Evolutionary conservation across 2,888 invertebrate genomes (phyloP).

Genomic region (Troilus luridus): DNA sequence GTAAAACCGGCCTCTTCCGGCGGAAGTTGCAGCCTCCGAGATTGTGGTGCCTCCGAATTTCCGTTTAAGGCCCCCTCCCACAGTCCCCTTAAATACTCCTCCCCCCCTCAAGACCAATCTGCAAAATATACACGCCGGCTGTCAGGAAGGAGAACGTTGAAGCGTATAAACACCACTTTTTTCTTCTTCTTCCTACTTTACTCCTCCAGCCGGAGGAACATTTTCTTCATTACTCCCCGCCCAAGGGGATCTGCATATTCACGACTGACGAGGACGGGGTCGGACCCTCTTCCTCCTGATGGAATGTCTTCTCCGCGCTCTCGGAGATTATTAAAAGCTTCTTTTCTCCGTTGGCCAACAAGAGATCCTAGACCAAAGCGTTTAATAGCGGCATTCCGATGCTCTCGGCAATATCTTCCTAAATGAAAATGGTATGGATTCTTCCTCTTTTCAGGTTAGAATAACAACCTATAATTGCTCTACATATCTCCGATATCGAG

Average conservation of each 20-base stretch:
- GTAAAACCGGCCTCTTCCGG: slow-evolving; percentile 47
- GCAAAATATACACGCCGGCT: slow-evolving; percentile 44
- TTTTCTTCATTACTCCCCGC: slow-evolving; percentile 54
- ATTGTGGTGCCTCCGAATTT: slow-evolving; percentile 48
- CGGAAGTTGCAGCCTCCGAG: slow-evolving; percentile 46
- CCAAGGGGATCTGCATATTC: slow-evolving; percentile 52
- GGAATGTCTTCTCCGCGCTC: slow-evolving; percentile 51
- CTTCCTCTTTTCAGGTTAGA: not conserved
- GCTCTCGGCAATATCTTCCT: not conserved
- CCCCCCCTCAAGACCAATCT: slow-evolving; percentile 28
- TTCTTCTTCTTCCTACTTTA: not conserved
- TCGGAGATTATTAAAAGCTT: slow-evolving; percentile 53
- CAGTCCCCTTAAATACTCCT: slow-evolving; percentile 40
- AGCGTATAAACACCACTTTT: slow-evolving; percentile 56
- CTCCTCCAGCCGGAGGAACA: slow-evolving; percentile 22
- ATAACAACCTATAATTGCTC: not conserved
- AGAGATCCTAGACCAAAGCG: slow-evolving; percentile 27
- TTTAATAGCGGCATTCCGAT: slow-evolving; percentile 44
- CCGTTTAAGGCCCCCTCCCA: slow-evolving; percentile 4
- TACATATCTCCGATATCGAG: not conserved
- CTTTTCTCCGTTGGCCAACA: slow-evolving; percentile 45
- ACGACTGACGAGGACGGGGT: slow-evolving; percentile 43
- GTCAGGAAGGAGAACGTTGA: slow-evolving; percentile 53
- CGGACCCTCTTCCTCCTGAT: slow-evolving; percentile 42
- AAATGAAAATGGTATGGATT: slow-evolving; percentile 39